These are phyloP conservation scores for Sander lucioperca DNA, from an alignment of 2,113 vertebrate genomes.

Conservation along the genomic window DNA sequence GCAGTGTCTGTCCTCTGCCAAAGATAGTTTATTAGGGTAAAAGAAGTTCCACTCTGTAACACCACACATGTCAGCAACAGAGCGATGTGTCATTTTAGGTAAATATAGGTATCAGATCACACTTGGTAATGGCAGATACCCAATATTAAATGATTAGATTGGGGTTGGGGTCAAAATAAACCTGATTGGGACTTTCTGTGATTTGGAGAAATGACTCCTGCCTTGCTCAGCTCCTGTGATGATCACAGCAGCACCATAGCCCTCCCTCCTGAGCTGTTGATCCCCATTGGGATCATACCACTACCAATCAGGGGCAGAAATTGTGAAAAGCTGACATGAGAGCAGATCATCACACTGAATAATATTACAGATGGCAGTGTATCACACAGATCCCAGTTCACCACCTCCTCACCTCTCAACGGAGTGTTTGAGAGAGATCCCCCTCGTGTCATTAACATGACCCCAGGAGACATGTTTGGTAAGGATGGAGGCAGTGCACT, in stretches of 20 bases:
- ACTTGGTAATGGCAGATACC: too few species aligned
- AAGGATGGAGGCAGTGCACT: background rate
- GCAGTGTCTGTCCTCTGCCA: too few species aligned
- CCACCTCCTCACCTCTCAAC: conserved; percentile 2
- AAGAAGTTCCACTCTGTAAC: too few species aligned
- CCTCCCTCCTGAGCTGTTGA: background rate
- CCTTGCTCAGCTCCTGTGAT: too few species aligned
- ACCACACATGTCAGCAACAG: too few species aligned
- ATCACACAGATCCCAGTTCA: background rate
- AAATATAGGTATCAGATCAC: too few species aligned
- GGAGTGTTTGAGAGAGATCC: conserved; percentile 3
- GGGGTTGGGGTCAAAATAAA: too few species aligned
- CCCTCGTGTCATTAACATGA: conserved; percentile 52
- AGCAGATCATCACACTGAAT: background rate
- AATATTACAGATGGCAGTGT: conserved; percentile 3
- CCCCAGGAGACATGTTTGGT: conserved; percentile 30
- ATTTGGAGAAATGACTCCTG: too few species aligned
- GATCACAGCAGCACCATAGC: background rate
- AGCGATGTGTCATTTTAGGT: too few species aligned
- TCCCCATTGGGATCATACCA: background rate
- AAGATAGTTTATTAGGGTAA: too few species aligned
- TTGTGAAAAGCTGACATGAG: background rate
- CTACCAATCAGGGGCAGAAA: background rate
- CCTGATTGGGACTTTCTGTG: too few species aligned
- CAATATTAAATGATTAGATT: too few species aligned